phyloP scores from a whole-genome alignment of 2,888 invertebrate genomes.

The Julus scanicus region DNA sequence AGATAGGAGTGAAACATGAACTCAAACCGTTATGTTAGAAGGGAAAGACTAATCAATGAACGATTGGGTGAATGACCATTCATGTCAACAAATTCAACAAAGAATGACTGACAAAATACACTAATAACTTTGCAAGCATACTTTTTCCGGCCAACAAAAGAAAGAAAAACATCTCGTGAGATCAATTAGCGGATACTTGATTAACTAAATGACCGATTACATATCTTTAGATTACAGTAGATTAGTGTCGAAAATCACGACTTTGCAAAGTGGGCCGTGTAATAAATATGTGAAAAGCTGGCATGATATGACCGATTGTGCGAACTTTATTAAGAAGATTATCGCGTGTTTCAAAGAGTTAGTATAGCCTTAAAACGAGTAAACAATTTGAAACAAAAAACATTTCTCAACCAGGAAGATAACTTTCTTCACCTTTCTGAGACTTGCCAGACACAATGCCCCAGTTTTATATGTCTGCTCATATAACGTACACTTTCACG shows the following conservation, averaged over 20 bases:
- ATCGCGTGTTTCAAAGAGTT: background rate
- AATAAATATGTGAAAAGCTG: background rate
- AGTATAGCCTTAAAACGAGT: too few relatives aligned
- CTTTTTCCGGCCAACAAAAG: background rate
- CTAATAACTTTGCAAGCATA: too few relatives aligned
- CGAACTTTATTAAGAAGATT: background rate
- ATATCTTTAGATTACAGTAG: background rate
- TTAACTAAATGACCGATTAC: background rate
- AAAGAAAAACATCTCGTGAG: background rate
- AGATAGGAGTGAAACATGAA: background rate
- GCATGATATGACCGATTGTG: too few relatives aligned
- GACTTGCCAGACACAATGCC: background rate
- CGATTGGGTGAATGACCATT: constrained; percentile 39
- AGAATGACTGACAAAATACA: too few relatives aligned
- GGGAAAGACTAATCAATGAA: background rate
- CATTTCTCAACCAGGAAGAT: background rate
- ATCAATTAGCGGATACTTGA: background rate
- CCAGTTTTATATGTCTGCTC: background rate
- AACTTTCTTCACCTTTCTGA: constrained; percentile 1
- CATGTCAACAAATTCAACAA: constrained; percentile 16
- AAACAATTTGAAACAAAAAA: too few relatives aligned
- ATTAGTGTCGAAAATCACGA: background rate
- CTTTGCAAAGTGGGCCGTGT: background rate
- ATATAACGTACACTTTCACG: background rate
- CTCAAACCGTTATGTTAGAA: background rate